phyloP scores from a whole-genome alignment of 2,797 vertebrate genomes.

The Petrocephalus sullivani region DNA sequence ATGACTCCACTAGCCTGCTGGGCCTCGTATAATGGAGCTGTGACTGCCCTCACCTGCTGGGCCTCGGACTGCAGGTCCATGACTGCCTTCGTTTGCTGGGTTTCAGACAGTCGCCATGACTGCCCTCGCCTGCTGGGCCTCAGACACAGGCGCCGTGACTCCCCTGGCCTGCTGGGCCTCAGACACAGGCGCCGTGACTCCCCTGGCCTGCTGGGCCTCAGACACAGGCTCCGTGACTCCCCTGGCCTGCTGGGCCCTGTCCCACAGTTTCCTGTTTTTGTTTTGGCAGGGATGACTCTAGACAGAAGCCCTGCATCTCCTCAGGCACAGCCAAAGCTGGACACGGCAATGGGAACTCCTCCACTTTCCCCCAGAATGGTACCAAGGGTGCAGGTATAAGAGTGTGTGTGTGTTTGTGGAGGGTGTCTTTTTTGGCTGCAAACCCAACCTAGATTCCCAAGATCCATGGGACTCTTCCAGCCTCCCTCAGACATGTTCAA shows the following conservation, averaged over 20 bases:
- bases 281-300: slow-evolving; percentile 62
- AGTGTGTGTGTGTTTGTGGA: background rate
- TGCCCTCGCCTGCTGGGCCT: no score
- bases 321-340: slow-evolving; percentile 60
- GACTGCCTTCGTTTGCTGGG: no score
- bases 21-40: no score
- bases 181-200: no score
- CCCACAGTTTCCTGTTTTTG: background rate
- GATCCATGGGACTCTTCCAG: background rate
- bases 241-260: background rate
- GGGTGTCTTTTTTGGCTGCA: background rate
- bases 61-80: no score
- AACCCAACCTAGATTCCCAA: background rate
- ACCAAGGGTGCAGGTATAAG: slow-evolving; percentile 63
- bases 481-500: background rate
- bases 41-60: no score
- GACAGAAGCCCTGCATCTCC: slow-evolving; percentile 65
- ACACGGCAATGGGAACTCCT: slow-evolving; percentile 54
- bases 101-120: no score
- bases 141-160: no score
- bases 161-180: no score
- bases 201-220: no score
- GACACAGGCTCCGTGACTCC: background rate
- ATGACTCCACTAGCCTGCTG: no score
- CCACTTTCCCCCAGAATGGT: slow-evolving; percentile 57